Conservation (phyloP, 2,113 vertebrate species). For the Scartelaos histophorus region DNA sequence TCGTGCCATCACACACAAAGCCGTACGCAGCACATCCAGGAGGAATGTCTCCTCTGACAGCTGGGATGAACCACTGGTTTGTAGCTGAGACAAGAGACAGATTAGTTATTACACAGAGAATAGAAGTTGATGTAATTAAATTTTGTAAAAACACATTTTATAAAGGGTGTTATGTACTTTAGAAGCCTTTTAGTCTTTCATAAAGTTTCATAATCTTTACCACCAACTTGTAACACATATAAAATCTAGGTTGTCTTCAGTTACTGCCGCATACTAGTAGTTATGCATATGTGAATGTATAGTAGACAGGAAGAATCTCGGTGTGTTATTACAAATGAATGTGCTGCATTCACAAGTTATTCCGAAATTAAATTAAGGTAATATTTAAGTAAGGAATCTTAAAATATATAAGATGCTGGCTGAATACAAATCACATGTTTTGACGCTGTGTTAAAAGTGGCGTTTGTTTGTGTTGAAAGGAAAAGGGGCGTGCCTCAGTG, state of each 20-base stretch:
- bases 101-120: background rate
- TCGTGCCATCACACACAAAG: conserved; percentile 86
- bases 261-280: too few relatives aligned
- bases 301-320: background rate
- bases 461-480: background rate
- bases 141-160: too few relatives aligned
- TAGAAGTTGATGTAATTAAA: too few relatives aligned
- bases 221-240: too few relatives aligned
- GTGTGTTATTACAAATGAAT: background rate
- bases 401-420: background rate
- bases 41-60: conserved; percentile 84
- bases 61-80: conserved; percentile 90
- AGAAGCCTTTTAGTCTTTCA: too few relatives aligned
- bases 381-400: background rate
- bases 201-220: too few relatives aligned
- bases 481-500: conserved; percentile 42
- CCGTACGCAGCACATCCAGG: conserved; percentile 87
- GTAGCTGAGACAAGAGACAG: conserved; percentile 71
- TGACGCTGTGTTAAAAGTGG: background rate
- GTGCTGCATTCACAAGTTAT: too few relatives aligned
- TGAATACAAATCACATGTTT: background rate
- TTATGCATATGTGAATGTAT: background rate
- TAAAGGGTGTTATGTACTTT: too few relatives aligned
- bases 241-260: too few relatives aligned
- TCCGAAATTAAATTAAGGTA: background rate